Conservation (phyloP, 1,140 invertebrate species). For the Ridgeia piscesae region DNA sequence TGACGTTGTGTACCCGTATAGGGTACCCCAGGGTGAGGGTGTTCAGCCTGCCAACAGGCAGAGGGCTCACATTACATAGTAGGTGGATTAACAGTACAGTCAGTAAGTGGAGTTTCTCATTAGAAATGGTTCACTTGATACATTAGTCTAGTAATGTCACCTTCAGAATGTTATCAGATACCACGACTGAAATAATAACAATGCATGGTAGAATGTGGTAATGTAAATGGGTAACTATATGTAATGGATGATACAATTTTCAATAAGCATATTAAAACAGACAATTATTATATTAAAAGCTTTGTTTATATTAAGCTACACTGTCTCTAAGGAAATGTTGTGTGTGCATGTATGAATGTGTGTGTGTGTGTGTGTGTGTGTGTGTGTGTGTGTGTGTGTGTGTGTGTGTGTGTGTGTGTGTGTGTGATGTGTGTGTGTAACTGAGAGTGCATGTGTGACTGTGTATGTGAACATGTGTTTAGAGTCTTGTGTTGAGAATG, state of each 20-base stretch:
- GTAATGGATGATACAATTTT: not conserved
- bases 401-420: not conserved
- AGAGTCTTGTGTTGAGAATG: no score
- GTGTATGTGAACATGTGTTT: not conserved
- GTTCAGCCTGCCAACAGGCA: constrained; percentile 29
- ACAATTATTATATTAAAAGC: not conserved
- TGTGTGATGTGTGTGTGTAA: not conserved
- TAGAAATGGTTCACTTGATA: not conserved
- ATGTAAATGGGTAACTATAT: not conserved
- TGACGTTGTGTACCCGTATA: constrained; percentile 36
- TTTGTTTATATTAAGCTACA: not conserved
- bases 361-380: not conserved
- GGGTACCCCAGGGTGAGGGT: constrained; percentile 36
- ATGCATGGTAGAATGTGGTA: not conserved
- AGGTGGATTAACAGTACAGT: no score
- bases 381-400: not conserved
- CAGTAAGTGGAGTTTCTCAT: no score
- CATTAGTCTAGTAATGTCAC: no score
- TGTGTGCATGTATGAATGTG: no score
- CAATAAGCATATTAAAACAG: not conserved
- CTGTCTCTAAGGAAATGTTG: no score
- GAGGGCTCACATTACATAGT: not conserved
- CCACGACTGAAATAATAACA: not conserved
- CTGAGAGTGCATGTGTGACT: no score
- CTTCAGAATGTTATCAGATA: not conserved